phyloP scores from a whole-genome alignment of 2,113 vertebrate species.

The Greenwoodochromis staneri region DNA sequence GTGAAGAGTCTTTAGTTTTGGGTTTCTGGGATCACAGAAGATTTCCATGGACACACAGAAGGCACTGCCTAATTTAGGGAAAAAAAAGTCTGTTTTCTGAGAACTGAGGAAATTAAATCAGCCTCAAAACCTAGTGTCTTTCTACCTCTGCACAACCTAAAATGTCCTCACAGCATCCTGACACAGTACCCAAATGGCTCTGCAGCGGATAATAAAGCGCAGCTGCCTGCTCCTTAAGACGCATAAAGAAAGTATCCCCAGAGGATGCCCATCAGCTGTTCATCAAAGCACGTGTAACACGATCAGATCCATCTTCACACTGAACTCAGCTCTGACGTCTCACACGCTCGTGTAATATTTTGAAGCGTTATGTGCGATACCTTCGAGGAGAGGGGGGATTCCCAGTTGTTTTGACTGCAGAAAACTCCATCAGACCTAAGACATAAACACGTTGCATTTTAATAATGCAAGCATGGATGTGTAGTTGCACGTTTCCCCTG shows the following conservation, averaged over 20 bases:
- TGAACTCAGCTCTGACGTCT: not conserved
- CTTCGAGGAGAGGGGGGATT: constrained; percentile 71
- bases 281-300: not conserved
- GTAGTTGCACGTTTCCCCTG: not conserved
- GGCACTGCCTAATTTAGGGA: fast-evolving
- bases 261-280: not conserved
- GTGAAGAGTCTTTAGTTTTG: not conserved
- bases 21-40: fast-evolving
- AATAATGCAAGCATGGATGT: fast-evolving
- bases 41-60: not conserved
- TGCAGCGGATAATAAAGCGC: not conserved
- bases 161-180: not conserved
- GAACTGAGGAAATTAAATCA: not conserved
- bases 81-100: not conserved
- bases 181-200: not conserved
- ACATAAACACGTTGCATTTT: not conserved
- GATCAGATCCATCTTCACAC: not conserved
- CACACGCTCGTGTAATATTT: fast-evolving
- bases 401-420: constrained; percentile 66
- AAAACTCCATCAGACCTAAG: constrained; percentile 80
- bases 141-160: not conserved
- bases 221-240: not conserved
- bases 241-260: not conserved
- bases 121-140: not conserved
- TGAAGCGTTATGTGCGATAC: constrained; percentile 12